phyloP scores from a whole-genome alignment of 2,113 vertebrate genomes.

The Catharus bicknelli region DNA sequence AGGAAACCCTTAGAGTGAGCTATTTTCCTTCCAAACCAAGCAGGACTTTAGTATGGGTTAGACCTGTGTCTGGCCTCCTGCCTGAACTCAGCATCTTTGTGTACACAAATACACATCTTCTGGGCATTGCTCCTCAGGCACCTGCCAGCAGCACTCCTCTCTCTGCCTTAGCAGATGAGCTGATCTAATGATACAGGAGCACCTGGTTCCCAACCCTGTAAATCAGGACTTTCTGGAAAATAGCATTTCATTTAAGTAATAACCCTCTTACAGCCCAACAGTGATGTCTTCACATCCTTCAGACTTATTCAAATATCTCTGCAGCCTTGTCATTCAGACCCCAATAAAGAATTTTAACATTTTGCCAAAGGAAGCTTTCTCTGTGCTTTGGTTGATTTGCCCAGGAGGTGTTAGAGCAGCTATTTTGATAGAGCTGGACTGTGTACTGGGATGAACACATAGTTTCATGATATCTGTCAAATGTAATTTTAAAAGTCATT shows the following conservation, averaged over 20 bases:
- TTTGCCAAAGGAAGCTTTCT: not conserved
- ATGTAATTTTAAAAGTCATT: not conserved
- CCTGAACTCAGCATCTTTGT: not conserved
- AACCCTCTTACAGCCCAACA: not conserved
- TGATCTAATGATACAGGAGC: not conserved
- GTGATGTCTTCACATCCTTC: not conserved
- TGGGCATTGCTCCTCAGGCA: not conserved
- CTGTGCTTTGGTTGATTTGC: not conserved
- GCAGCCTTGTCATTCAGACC: not conserved
- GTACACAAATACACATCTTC: not conserved
- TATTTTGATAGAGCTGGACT: not conserved
- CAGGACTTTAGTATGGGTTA: not conserved
- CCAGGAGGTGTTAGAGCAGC: not conserved
- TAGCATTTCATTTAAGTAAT: not conserved
- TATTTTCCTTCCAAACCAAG: not conserved
- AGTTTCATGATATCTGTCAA: constrained; percentile 9
- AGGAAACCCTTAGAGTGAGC: not conserved
- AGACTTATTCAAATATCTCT: not conserved
- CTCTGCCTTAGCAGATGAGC: not conserved
- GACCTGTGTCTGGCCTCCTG: not conserved
- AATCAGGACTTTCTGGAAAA: not conserved
- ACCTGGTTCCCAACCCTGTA: not conserved
- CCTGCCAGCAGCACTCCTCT: not conserved
- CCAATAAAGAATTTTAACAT: not conserved
- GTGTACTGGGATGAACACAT: not conserved